Base-by-base conservation (phyloP, 2,888 invertebrate species). In the Limnephilus auricula region DNA sequence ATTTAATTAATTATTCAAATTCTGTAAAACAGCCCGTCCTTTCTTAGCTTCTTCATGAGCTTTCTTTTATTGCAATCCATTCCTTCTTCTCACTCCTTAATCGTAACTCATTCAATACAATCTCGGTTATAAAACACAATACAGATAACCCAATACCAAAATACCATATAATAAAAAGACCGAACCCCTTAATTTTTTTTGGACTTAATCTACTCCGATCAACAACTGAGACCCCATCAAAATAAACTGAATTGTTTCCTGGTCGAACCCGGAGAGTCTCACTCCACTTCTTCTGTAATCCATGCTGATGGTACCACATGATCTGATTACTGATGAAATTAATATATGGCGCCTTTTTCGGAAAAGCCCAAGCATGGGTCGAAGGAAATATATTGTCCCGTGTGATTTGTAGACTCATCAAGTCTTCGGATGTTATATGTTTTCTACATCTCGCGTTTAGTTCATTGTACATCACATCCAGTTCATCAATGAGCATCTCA, bases 361-460 rank as follows among this genome's bases (percentile, higher is more conserved):
- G 80, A 83, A 50, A 83, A 18, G 83, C 31, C 90, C 90, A 90
- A 13, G 50, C 90, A 3, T 32, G 80, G 32, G 84, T 78, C 18
- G 90, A 86, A 2, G 90, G 90, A 18, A 90, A 90, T n/a, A 90
- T 50, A 50, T 90, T 65, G 34, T 86, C 90, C 0, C 79, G 30
- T 5, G 86, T 90, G 25, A 79, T n/a, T 18, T 40, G 12, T 18
- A 90, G 34, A n/a, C 18, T 78, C 37, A 90, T 15, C 79, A 90
- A 40, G 2, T 90, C 86, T n/a, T 85, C 84, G n/a, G 65, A 30
- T 12, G 40, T 79, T 32, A 90, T 32, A 6, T 40, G 12, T 12
- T 79, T 9, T 40, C 85, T 86, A 37, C 90, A 90, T 30, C 79
- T 40, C 0, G 30, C 31, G 37, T 90, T 90, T 2, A 90, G 30